Base-by-base conservation (phyloP, 2,113 vertebrate genomes). In the Corythornis vintsioides region DNA sequence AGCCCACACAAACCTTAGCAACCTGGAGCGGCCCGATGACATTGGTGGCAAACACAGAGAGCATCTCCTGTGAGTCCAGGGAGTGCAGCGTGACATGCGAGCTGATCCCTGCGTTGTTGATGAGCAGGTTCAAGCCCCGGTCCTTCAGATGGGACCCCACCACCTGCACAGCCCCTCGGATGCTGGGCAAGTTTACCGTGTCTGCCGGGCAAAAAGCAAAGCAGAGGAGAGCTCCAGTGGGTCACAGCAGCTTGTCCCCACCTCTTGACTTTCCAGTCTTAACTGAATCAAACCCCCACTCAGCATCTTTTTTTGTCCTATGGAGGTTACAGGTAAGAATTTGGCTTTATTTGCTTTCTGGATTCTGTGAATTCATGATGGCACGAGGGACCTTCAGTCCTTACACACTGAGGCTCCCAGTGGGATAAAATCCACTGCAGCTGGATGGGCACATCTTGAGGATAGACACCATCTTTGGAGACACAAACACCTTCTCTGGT, bases 61-160 rank as follows among this genome's bases (percentile, higher is more conserved):
- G 66, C 96, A 96, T 96, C 64, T 96, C 93, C 77, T 86, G 91
- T 0, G 43, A 40, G 7, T 83, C 82, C 77, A 96, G 29, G 9
- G 95, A 90, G 45, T 1, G 21, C 82, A 97, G 88, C 0, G 35
- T 84, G 55, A 77, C 8, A 0, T 77, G 82, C 1, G 74, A 93
- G 53, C 85, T 79, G 56, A 95, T 9, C 0, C 95, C 95, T 0
- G 91, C 91, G 0, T 97, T 96, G 92, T 95, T 97, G 85, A 97
- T 95, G 50, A 97, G 92, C 50, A 97, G 82, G 69, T 97, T 96
- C 64, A 97, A 86, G 35, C 92, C 90, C 33, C 86, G 61, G 25
- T 94, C 92, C 22, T 95, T 83, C 82, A 97, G 77, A 22, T 94
- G 89, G 42, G 86, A 83, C 42, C 57, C 40, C 74, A 97, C 94